Conservation (phyloP, 2,888 invertebrate genomes). For the Horisme vitalbata region DNA sequence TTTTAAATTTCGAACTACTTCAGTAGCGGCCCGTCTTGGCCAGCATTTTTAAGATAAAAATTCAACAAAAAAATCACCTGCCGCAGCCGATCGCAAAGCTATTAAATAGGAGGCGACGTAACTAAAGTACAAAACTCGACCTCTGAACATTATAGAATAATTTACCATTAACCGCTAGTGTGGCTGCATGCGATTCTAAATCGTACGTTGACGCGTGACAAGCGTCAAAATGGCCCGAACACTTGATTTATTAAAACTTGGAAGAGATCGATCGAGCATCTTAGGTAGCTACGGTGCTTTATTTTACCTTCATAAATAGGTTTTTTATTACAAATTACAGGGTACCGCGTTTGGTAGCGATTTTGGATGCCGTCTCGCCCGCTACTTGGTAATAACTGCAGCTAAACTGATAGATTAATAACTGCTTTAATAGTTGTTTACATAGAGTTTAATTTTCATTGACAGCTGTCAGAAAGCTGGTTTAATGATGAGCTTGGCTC, state of each 20-base stretch:
- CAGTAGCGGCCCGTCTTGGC: slow-evolving; percentile 67
- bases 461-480: slow-evolving; percentile 39
- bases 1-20: slow-evolving; percentile 77
- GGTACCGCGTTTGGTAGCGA: slow-evolving; percentile 81
- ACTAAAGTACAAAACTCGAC: slow-evolving; percentile 81
- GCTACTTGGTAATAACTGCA: slow-evolving; percentile 55
- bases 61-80: slow-evolving; percentile 71
- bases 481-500: slow-evolving; percentile 65
- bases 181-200: slow-evolving; percentile 58
- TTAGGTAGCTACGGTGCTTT: slow-evolving; percentile 79
- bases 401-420: slow-evolving; percentile 49
- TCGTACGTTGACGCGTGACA: slow-evolving; percentile 67
- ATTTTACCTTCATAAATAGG: slow-evolving; percentile 82
- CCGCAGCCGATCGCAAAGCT: slow-evolving; percentile 62
- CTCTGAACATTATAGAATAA: slow-evolving; percentile 78
- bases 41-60: slow-evolving; percentile 56
- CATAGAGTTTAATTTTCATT: slow-evolving; percentile 65
- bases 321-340: slow-evolving; percentile 82
- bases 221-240: slow-evolving; percentile 72
- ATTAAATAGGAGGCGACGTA: slow-evolving; percentile 82
- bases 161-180: slow-evolving; percentile 60
- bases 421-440: slow-evolving; percentile 59
- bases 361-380: slow-evolving; percentile 64
- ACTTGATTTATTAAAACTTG: slow-evolving; percentile 71
- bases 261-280: slow-evolving; percentile 75